These are phyloP conservation scores for Potorous gilbertii DNA, from an alignment of 2,797 vertebrate species.

Conservation along the genomic window DNA sequence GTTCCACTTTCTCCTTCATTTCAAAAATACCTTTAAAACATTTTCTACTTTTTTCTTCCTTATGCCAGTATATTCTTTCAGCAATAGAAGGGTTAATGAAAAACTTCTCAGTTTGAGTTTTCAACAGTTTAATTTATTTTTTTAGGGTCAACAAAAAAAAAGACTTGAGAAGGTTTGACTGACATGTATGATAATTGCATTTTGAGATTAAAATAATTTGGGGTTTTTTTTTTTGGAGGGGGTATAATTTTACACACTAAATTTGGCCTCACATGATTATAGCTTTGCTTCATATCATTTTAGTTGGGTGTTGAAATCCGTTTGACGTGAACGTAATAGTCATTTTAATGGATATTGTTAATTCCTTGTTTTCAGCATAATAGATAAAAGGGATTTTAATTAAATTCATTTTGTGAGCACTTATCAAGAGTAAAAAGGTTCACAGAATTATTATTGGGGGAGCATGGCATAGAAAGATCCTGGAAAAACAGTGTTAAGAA, in stretches of 20 bases:
- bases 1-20: not conserved
- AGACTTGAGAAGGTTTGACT: slow-evolving; percentile 66
- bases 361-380: slow-evolving; percentile 76
- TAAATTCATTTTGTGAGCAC: slow-evolving; percentile 73
- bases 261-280: slow-evolving; percentile 60
- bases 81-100: slow-evolving; percentile 53
- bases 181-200: slow-evolving; percentile 72
- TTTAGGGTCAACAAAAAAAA: slow-evolving; percentile 70
- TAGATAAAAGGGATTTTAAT: slow-evolving; percentile 79
- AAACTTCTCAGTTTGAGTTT: slow-evolving; percentile 29
- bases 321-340: slow-evolving; percentile 72
- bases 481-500: slow-evolving; percentile 53
- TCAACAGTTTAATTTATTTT: slow-evolving; percentile 68
- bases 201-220: slow-evolving; percentile 76
- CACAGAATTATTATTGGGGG: slow-evolving; percentile 76
- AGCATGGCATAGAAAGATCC: slow-evolving; percentile 63
- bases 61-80: not conserved
- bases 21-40: slow-evolving; percentile 1
- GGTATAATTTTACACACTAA: slow-evolving; percentile 47
- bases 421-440: slow-evolving; percentile 66
- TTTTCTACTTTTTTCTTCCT: slow-evolving; percentile 3
- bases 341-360: slow-evolving; percentile 74
- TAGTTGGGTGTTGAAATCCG: slow-evolving; percentile 71
- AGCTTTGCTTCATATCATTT: slow-evolving; percentile 60
- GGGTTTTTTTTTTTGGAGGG: slow-evolving; percentile 44